phyloP scores from a whole-genome alignment of 2,888 invertebrate species.

The Rhorus exstirpatorius region DNA sequence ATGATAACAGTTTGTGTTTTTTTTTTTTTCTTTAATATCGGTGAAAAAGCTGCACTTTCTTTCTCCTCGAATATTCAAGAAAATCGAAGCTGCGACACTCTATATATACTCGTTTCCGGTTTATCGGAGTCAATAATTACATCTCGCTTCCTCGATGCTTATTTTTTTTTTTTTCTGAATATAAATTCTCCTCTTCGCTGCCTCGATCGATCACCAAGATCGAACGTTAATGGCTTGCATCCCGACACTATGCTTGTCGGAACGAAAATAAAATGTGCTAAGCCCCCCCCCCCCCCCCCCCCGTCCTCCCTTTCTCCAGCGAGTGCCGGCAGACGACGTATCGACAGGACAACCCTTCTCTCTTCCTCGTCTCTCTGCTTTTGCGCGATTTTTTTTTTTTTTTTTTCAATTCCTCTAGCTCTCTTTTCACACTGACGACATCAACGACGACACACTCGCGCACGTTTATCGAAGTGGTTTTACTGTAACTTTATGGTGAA shows the following conservation, averaged over 20 bases:
- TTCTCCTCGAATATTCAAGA: not conserved
- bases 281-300: not conserved
- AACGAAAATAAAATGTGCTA: conserved; percentile 54
- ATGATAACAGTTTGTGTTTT: not conserved
- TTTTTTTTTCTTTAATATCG: conserved; percentile 24
- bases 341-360: conserved; percentile 39
- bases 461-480: conserved; percentile 39
- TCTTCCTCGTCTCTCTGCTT: not conserved
- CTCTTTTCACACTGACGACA: conserved; percentile 32
- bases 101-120: conserved; percentile 8
- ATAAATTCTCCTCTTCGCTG: conserved; percentile 17
- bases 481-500: conserved; percentile 8
- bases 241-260: conserved; percentile 27
- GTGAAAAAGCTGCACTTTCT: not conserved
- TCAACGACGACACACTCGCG: conserved; percentile 40
- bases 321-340: conserved; percentile 20
- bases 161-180: conserved; percentile 15
- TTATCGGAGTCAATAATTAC: conserved; percentile 30
- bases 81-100: conserved; percentile 6
- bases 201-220: conserved; percentile 57
- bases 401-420: conserved; percentile 16
- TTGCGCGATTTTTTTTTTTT: conserved; percentile 15
- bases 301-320: not conserved
- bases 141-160: not conserved
- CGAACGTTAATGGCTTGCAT: conserved; percentile 51